phyloP scores from a whole-genome alignment of 1,140 invertebrate species.

The Bombus picipes region DNA sequence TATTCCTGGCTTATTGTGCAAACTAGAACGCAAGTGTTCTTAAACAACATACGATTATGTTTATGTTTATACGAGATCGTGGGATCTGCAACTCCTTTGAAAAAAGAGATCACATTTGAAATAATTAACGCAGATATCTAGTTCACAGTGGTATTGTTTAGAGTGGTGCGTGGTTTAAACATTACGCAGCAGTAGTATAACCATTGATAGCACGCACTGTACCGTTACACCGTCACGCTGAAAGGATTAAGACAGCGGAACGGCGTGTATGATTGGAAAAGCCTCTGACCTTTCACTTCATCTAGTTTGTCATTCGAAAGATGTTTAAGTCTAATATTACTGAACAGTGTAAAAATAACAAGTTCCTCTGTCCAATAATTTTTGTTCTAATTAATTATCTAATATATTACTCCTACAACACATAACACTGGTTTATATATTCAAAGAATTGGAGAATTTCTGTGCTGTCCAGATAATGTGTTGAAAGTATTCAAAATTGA shows the following conservation, averaged over 20 bases:
- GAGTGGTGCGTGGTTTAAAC: neutral
- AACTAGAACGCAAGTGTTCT: neutral
- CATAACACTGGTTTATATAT: neutral
- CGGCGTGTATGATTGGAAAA: slow-evolving; percentile 54
- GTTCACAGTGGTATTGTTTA: slow-evolving; percentile 44
- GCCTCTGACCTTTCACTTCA: slow-evolving; percentile 32
- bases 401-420: neutral
- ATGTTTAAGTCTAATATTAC: neutral
- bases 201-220: slow-evolving; percentile 68
- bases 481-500: neutral
- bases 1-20: neutral
- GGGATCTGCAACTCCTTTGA: neutral
- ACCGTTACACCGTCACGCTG: slow-evolving; percentile 74
- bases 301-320: slow-evolving; percentile 27
- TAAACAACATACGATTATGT: neutral
- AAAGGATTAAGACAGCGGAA: slow-evolving; percentile 68
- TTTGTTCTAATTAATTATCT: neutral
- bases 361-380: neutral
- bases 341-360: neutral
- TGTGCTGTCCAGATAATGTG: too few relatives aligned
- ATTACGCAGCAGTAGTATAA: slow-evolving; percentile 27
- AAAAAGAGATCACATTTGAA: neutral
- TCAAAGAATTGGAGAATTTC: neutral
- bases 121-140: slow-evolving; percentile 37
- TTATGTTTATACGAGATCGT: too few relatives aligned